phyloP scores from a whole-genome alignment of 1,140 invertebrate genomes.

The Lepidotrigona ventralis region DNA sequence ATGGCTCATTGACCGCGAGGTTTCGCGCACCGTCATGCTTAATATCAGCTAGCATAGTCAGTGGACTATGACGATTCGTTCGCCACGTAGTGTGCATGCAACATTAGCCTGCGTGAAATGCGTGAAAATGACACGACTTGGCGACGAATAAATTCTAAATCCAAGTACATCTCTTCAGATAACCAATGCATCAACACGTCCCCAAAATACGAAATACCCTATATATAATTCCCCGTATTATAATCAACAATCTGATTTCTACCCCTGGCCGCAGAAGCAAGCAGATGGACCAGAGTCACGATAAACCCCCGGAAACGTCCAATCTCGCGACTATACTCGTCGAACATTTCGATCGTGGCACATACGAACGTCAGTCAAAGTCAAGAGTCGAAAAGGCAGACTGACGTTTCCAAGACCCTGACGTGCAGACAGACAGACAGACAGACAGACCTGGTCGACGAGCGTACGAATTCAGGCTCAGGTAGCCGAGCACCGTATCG shows the following conservation, averaged over 20 bases:
- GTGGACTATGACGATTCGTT: constrained; percentile 16
- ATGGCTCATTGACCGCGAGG: constrained; percentile 35
- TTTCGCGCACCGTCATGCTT: constrained; percentile 38
- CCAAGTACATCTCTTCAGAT: not conserved
- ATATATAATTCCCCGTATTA: constrained; percentile 18
- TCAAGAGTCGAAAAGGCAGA: constrained; percentile 61
- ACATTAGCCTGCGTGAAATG: not conserved
- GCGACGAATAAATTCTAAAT: not conserved
- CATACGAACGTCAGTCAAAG: constrained; percentile 63
- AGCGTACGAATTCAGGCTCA: constrained; percentile 37
- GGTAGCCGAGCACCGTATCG: constrained; percentile 52
- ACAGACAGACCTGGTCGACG: not conserved
- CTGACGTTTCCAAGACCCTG: constrained; percentile 32
- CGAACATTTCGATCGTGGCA: constrained; percentile 50
- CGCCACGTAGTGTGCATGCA: not conserved
- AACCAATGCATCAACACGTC: not conserved
- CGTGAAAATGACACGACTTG: no score
- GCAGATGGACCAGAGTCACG: constrained; percentile 36
- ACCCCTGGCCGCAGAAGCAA: not conserved
- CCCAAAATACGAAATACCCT: not conserved
- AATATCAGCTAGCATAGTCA: constrained; percentile 15
- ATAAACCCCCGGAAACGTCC: constrained; percentile 29
- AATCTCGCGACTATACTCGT: constrained; percentile 39
- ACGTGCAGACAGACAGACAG: constrained; percentile 39
- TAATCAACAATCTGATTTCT: constrained; percentile 12